Conservation (phyloP, 2,888 invertebrate species). For the Magallana nippona region DNA sequence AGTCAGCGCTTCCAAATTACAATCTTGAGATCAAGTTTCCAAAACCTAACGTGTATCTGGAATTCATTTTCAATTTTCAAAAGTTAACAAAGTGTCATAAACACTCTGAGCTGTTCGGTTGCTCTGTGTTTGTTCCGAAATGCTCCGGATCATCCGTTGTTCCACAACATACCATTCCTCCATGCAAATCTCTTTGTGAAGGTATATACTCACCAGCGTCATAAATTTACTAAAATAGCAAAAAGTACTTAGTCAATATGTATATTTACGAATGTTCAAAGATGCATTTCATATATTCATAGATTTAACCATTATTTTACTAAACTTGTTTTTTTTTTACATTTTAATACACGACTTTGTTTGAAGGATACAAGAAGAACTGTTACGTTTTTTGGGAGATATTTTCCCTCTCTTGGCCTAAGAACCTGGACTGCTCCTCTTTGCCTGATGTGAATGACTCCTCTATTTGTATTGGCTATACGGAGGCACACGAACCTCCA, state of each 20-base stretch:
- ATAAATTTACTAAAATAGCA: too few relatives aligned
- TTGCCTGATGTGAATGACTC: slow-evolving; percentile 68
- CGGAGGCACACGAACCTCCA: slow-evolving; percentile 64
- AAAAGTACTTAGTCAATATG: too few relatives aligned
- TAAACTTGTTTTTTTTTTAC: too few relatives aligned
- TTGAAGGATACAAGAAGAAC: slow-evolving; percentile 61
- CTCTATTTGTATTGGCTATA: slow-evolving; percentile 69
- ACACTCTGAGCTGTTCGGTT: slow-evolving; percentile 64
- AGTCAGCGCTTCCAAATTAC: slow-evolving; percentile 63
- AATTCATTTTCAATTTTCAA: slow-evolving; percentile 56
- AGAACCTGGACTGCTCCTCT: slow-evolving; percentile 62
- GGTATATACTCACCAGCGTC: slow-evolving; percentile 53
- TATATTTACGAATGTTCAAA: too few relatives aligned
- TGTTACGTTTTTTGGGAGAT: slow-evolving; percentile 72
- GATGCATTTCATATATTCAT: too few relatives aligned
- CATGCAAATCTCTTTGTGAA: slow-evolving; percentile 71
- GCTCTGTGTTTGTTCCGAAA: slow-evolving; percentile 67
- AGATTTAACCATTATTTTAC: too few relatives aligned
- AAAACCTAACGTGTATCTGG: background rate
- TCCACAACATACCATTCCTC: slow-evolving; percentile 67
- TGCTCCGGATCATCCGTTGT: slow-evolving; percentile 60
- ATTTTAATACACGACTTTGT: background rate
- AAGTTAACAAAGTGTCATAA: slow-evolving; percentile 68
- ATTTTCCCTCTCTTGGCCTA: slow-evolving; percentile 64
- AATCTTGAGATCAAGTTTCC: slow-evolving; percentile 60